Evolutionary conservation across 2,113 vertebrate species (phyloP), one percentile per base, ranked within the genome.

Genomic region (Tympanuchus pallidicinctus): DNA sequence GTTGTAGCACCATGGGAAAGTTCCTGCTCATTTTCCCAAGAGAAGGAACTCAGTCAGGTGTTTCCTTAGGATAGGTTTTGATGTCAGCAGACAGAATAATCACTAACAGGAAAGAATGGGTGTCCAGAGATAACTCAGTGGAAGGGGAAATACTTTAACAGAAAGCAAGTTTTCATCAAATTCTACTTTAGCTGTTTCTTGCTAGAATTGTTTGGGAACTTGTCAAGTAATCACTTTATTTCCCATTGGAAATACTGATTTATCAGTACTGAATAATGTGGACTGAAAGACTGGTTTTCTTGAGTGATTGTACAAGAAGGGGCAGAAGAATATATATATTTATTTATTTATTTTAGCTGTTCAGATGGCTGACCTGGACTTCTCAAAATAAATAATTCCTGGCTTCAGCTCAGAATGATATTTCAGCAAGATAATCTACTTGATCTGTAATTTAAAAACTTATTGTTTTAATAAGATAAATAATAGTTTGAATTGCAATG

Each of bases 21-120:
- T 75, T 94, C 30, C 45, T 19, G 5, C 4, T 0, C 0, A 4
- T 27, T 72, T 75, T 82, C 43, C 47, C 71, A 89, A 52, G 69
- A 34, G 52, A 48, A 38, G 34, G 6, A 28, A 6, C 28, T 50
- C 11, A 10, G 14, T 47, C 87, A 93, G 84, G 87, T 93, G 93
- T 91, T 95, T 95, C 57, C 89, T 92, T 5, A 11, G 2, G 89
- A 91, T 74, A 94, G 38, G 28, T 74, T 87, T 75, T 64, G n/a
- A 61, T 91, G 71, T 89, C 70, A 90, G 11, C 47, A 90, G 30
- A 24, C 2, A 1, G 81, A 94, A 86, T 45, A 73, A 42, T 0
- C 3, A 42, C 18, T 70, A 36, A 63, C 69, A 92, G 27, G 24
- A 57, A 86, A 65, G 40, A 86, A 65, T 5, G 43, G 8, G n/a